Base-by-base conservation (phyloP, 2,888 invertebrate genomes). In the Tipula lateralis region DNA sequence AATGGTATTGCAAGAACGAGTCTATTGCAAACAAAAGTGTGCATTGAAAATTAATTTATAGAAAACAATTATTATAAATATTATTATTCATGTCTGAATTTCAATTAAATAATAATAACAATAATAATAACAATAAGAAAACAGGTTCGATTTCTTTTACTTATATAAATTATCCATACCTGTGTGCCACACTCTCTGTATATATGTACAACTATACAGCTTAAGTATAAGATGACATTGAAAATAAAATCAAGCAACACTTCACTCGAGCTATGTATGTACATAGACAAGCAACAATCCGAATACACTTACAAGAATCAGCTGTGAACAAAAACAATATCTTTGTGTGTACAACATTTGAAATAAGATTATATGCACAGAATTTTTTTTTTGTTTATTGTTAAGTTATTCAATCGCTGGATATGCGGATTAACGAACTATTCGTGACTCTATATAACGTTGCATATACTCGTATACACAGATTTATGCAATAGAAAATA, bases 1-100 rank as follows among this genome's bases (percentile, higher is more conserved):
- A 66, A 66, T 66, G 66, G 66, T 66, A 66, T 66, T 66, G 66
- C 66, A 66, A 66, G 66, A 66, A 24, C 66, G 24, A 66, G 24
- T 66, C 66, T 66, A 24, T 66, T 66, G 12, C 66, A 66, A 13
- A 66, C 9, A 50, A 50, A 50, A 50, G 66, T 66, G 66, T 66
- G 66, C 66, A 66, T 9, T 66, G 24, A 66, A 66, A 66, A 24
- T 24, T 66, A 66, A 24, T 66, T 24, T 24, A 50, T 16, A n/a
- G n/a, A n/a, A 50, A 16, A 50, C 44, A 16, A 50, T 50, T 50
- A 44, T 44, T 50, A 12, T 39, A 13, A 9, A 13, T 39, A 39
- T 50, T 66, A 24, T 24, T 66, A 66, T 66, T 66, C 44, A 24
- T 66, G 66, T 66, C 3, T 19, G 66, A 19, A 66, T 66, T 66